Percentiles rank a stretch among this genome's conserved stretches.
Conservation (phyloP, 2,888 invertebrate genomes). For the Lepidocyrtoides sp. region DNA sequence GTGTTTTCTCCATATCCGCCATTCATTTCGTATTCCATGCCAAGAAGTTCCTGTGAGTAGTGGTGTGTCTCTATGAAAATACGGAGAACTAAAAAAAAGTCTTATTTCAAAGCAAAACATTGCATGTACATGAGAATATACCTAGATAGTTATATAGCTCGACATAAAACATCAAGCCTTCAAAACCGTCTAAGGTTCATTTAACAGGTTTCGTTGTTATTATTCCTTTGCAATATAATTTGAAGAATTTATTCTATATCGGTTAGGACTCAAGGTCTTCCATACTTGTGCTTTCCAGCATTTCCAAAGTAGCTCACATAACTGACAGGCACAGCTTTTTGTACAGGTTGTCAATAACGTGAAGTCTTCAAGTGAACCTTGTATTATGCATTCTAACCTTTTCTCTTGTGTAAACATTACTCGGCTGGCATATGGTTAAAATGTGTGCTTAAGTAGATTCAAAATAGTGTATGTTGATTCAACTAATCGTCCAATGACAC, state of each 20-base stretch:
- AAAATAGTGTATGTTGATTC: slow-evolving; percentile 48
- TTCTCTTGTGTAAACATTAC: too few species aligned
- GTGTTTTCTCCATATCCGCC: slow-evolving; percentile 79
- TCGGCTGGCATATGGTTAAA: not conserved
- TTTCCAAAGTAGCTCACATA: not conserved
- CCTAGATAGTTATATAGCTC: not conserved
- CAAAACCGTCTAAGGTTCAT: not conserved
- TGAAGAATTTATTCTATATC: not conserved
- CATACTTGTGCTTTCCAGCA: not conserved
- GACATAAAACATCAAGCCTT: not conserved
- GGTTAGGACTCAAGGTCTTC: not conserved
- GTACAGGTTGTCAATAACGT: too few species aligned
- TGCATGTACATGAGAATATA: too few species aligned
- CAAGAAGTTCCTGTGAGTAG: slow-evolving; percentile 68
- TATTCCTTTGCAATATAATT: too few species aligned
- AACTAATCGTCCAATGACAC: slow-evolving; percentile 19
- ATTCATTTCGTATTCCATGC: slow-evolving; percentile 79
- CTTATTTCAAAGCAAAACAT: not conserved
- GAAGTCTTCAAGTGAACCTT: too few species aligned
- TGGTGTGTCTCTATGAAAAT: slow-evolving; percentile 31
- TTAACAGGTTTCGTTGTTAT: slow-evolving; percentile 50
- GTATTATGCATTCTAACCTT: too few species aligned
- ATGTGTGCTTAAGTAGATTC: slow-evolving; percentile 11
- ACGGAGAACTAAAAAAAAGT: not conserved
- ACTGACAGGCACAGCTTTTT: not conserved